These are phyloP conservation scores for Tenthredo mesomela DNA, from an alignment of 2,888 invertebrate genomes.

Conservation along the genomic window DNA sequence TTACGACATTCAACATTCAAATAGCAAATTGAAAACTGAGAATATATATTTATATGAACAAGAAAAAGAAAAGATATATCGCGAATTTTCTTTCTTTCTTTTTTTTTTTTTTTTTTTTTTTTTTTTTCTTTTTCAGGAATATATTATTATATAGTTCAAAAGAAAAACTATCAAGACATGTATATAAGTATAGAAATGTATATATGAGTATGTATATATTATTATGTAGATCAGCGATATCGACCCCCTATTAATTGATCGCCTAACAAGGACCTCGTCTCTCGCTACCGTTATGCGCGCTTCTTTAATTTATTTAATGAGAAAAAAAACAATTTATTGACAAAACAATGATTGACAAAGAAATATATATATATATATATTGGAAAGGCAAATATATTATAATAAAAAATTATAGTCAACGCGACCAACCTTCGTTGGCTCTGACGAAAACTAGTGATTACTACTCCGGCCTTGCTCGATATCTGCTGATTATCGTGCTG, in stretches of 20 bases:
- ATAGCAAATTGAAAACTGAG: slow-evolving; percentile 48
- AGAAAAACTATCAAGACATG: background rate
- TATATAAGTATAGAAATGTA: background rate
- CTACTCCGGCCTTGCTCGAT: slow-evolving; percentile 88
- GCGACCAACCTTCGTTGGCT: slow-evolving; percentile 88
- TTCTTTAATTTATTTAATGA: background rate
- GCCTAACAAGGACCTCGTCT: slow-evolving; percentile 52
- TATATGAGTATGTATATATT: no score
- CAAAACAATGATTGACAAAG: background rate
- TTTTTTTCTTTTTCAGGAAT: background rate
- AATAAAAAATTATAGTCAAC: slow-evolving; percentile 27
- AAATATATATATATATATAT: no score
- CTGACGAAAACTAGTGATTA: slow-evolving; percentile 93
- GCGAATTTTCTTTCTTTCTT: background rate
- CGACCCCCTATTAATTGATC: background rate
- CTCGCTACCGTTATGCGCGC: background rate
- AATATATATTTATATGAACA: background rate
- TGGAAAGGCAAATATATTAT: slow-evolving; percentile 55
- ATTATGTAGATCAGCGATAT: no score
- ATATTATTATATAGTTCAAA: background rate
- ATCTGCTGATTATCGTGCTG: slow-evolving; percentile 69
- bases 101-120: background rate
- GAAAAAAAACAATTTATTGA: background rate
- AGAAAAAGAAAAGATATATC: background rate
- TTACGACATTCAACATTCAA: slow-evolving; percentile 62